These are phyloP conservation scores for Apamea crenata DNA, from an alignment of 2,888 invertebrate genomes.

Conservation along the genomic window DNA sequence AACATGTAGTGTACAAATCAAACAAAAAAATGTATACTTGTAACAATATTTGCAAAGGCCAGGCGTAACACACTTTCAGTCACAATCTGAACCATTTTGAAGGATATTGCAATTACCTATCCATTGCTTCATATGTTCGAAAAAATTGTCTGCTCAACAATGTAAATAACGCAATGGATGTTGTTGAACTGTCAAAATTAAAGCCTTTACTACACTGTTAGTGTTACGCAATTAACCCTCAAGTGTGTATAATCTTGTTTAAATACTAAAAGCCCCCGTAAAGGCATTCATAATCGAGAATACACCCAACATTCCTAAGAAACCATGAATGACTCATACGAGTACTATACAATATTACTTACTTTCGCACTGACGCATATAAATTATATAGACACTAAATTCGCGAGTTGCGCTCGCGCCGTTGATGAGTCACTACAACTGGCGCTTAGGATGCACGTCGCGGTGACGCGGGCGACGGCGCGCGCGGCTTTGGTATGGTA, in stretches of 20 bases:
- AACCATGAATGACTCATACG: constrained; percentile 53
- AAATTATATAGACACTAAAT: constrained; percentile 16
- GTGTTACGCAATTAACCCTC: too few species aligned
- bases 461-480: background rate
- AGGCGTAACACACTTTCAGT: too few species aligned
- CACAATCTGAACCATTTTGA: too few species aligned
- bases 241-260: background rate
- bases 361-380: constrained; percentile 62
- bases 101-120: too few species aligned
- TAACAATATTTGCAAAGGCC: background rate
- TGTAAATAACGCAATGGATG: too few species aligned
- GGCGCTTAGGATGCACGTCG: constrained; percentile 28
- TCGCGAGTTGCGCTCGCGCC: constrained; percentile 10
- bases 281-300: constrained; percentile 4
- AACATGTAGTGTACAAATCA: background rate
- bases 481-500: background rate
- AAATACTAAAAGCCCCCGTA: constrained; percentile 11
- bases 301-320: constrained; percentile 41
- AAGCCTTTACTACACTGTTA: too few species aligned
- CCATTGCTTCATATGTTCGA: too few species aligned
- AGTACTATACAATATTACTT: constrained; percentile 11
- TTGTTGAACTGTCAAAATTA: too few species aligned
- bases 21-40: background rate
- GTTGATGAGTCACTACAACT: constrained; percentile 34
- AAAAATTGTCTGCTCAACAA: too few species aligned